Evolutionary conservation across 2,888 invertebrate species (phyloP).

Genomic region (Neoitamus cyanurus): DNA sequence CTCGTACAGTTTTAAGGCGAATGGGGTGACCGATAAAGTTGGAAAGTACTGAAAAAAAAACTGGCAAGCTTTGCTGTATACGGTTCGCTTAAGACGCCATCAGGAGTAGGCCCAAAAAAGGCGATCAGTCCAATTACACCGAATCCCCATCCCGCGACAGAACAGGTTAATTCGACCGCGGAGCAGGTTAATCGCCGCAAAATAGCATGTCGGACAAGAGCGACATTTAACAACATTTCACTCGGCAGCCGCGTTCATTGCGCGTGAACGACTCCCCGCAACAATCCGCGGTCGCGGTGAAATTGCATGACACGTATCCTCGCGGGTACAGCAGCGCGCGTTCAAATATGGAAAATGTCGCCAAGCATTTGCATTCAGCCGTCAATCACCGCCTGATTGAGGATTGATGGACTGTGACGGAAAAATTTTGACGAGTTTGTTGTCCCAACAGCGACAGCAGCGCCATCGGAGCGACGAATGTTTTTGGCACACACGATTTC

Average conservation of each 20-base stretch:
- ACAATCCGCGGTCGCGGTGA: background rate
- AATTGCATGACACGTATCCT: background rate
- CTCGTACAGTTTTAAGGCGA: background rate
- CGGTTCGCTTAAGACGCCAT: background rate
- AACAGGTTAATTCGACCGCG: constrained; percentile 27
- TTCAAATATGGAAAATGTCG: constrained; percentile 47
- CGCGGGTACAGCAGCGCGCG: background rate
- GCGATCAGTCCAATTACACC: constrained; percentile 18
- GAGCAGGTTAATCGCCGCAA: background rate
- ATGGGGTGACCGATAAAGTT: background rate
- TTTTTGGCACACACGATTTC: constrained; percentile 33
- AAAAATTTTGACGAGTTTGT: constrained; percentile 45
- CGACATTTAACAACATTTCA: constrained; percentile 40
- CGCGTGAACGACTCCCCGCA: constrained; percentile 2
- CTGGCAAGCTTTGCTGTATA: background rate
- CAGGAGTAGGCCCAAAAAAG: constrained; percentile 5
- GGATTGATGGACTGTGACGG: constrained; percentile 41
- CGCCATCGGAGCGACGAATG: background rate
- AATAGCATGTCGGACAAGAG: background rate
- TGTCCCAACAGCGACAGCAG: background rate
- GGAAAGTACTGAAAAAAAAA: background rate
- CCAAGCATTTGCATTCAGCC: constrained; percentile 46
- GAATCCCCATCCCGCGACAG: background rate
- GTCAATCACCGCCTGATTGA: constrained; percentile 38
- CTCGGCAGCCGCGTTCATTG: background rate